Evolutionary conservation across 2,888 invertebrate genomes (phyloP), one percentile per base, ranked within the genome.

Genomic region (Plutella xylostella): DNA sequence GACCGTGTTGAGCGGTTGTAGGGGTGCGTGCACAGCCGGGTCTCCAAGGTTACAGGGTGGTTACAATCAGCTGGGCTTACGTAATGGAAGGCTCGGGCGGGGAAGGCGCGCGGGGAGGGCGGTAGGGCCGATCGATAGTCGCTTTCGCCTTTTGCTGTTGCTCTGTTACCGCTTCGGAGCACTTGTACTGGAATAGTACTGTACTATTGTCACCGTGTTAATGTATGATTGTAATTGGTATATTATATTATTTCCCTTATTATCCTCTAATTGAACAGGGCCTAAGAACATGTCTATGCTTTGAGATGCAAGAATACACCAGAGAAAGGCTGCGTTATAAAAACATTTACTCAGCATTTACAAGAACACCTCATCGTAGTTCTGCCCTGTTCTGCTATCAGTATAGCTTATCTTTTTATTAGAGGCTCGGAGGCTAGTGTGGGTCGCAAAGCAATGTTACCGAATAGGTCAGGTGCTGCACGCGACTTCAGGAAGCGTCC

Each of bases 21-120:
- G n/a, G 28, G 28, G n/a, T 28, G 68, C 68, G 69, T 72, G 69
- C 72, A 66, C 63, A 63, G 63, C 67, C 67, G 66, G 67, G 78
- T 79, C 73, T 69, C 66, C 78, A 79, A 80, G 79, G 80, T 79
- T 80, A 79, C 78, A 57, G 75, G 76, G 74, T 70, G 73, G 78
- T 75, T 71, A 72, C 71, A 78, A 80, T 80, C 80, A 80, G 80
- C 80, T 80, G 80, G 74, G 67, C 73, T 80, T 80, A 80, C 74
- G 79, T 80, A 80, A 80, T 74, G 76, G 69, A 34, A 34, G 34
- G 33, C 34, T 62, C 61, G 60, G 49, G 45, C 40, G 44, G 43
- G 42, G 45, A 58, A 56, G 60, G 61, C 45, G 44, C 14, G 45
- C 45, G 64, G 60, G 56, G 63, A 51, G 61, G 65, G 60, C 65